These are phyloP conservation scores for Avahi laniger DNA, from an alignment of 2,797 vertebrate genomes.

Conservation along the genomic window DNA sequence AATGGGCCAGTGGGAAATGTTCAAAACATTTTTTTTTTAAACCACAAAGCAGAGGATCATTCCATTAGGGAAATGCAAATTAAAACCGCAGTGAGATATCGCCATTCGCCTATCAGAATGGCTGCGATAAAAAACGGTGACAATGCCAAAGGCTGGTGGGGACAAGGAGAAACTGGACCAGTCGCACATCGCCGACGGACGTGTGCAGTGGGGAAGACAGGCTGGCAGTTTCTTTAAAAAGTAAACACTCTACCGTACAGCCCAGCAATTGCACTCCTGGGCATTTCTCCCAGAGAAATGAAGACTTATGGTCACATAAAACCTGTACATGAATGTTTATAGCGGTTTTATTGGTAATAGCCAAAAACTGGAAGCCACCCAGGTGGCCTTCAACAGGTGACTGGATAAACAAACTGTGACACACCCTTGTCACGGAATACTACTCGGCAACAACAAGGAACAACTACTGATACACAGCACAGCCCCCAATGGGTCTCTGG, in stretches of 20 bases:
- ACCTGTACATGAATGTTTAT: not conserved
- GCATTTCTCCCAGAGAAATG: not conserved
- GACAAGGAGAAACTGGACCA: accelerated
- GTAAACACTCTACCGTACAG: not conserved
- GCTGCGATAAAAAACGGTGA: not conserved
- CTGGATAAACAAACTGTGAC: accelerated
- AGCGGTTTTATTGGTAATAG: not conserved
- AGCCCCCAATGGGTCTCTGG: not conserved
- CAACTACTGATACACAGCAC: accelerated
- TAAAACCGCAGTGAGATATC: not conserved
- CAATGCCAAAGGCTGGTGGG: not conserved
- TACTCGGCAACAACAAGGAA: not conserved
- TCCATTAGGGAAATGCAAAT: not conserved
- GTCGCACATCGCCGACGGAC: accelerated
- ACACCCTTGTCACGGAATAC: accelerated
- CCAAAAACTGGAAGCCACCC: not conserved
- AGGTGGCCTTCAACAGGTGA: not conserved
- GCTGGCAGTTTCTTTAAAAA: not conserved
- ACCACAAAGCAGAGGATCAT: not conserved
- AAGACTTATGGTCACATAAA: not conserved
- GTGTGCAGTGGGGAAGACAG: too few species aligned
- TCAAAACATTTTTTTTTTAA: not conserved
- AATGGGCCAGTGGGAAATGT: not conserved
- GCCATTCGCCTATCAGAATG: not conserved
- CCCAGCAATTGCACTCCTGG: not conserved